These are phyloP conservation scores for Aleadryas rufinucha DNA, from an alignment of 2,113 vertebrate species.

Conservation along the genomic window DNA sequence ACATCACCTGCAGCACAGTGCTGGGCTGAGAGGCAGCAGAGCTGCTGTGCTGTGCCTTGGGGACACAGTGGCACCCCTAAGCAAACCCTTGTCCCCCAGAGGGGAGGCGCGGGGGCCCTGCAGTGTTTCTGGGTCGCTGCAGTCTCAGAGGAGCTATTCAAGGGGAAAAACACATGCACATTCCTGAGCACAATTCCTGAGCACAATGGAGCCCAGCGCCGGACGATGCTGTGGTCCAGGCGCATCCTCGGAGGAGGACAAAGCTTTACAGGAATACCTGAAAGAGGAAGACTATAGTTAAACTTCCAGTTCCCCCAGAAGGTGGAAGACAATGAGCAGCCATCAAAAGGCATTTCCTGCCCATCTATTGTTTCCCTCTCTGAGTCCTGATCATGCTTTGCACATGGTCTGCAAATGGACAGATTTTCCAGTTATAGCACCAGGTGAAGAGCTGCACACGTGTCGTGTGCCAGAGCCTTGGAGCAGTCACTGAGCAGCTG, in stretches of 20 bases:
- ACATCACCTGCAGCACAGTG: not conserved
- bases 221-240: conserved; percentile 6
- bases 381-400: not conserved
- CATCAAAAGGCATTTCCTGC: conserved; percentile 47
- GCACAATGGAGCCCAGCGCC: not conserved
- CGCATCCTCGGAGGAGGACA: not conserved
- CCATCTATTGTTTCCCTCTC: conserved; percentile 16
- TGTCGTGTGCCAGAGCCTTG: not conserved
- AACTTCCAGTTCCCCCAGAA: conserved; percentile 57
- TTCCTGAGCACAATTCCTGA: conserved; percentile 46
- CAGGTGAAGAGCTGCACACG: not conserved
- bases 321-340: conserved; percentile 50
- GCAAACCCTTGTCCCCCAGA: not conserved
- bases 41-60: not conserved
- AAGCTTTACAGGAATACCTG: conserved; percentile 26
- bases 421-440: not conserved
- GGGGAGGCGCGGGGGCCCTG: not conserved
- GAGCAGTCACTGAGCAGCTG: not conserved
- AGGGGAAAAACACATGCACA: conserved; percentile 15
- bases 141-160: conserved; percentile 22
- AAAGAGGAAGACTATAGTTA: conserved; percentile 38
- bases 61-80: not conserved
- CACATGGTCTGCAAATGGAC: not conserved
- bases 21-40: not conserved
- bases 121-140: not conserved